Conservation (phyloP, 1,140 invertebrate species). For the Calliopsis andreniformis region DNA sequence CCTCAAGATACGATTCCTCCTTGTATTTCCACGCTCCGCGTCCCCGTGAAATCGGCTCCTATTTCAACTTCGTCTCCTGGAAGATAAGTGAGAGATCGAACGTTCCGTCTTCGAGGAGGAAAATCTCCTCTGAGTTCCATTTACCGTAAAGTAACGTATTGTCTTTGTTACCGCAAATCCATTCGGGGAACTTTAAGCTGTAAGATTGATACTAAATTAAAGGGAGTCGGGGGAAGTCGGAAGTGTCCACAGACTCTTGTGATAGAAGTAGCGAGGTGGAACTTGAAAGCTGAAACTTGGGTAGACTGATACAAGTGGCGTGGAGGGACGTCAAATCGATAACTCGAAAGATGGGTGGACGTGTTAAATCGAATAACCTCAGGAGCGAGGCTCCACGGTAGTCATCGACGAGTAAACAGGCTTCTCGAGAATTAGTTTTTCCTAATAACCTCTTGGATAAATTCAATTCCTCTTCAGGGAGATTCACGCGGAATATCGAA, state of each 20-base stretch:
- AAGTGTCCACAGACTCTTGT: too few relatives aligned
- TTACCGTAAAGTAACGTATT: background rate
- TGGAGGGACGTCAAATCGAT: constrained; percentile 41
- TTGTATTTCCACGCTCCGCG: too few relatives aligned
- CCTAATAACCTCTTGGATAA: background rate
- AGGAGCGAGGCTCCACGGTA: background rate
- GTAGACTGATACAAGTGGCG: background rate
- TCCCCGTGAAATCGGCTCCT: background rate
- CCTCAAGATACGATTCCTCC: background rate
- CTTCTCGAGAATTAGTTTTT: constrained; percentile 8
- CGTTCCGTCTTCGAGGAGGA: background rate
- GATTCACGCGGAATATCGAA: too few relatives aligned
- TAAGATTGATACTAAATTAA: too few relatives aligned
- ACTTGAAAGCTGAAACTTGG: background rate
- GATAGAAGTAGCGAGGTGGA: too few relatives aligned
- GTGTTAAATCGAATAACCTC: constrained; percentile 23
- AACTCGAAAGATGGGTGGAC: constrained; percentile 25
- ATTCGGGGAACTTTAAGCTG: too few relatives aligned
- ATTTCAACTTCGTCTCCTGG: background rate
- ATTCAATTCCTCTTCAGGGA: background rate
- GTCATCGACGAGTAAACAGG: background rate
- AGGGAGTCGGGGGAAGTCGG: too few relatives aligned
- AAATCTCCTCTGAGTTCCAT: background rate
- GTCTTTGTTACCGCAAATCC: background rate
- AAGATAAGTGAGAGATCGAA: background rate